Evolutionary conservation across 1,140 invertebrate species (phyloP).

Genomic region (Rhizoglyphus robini): DNA sequence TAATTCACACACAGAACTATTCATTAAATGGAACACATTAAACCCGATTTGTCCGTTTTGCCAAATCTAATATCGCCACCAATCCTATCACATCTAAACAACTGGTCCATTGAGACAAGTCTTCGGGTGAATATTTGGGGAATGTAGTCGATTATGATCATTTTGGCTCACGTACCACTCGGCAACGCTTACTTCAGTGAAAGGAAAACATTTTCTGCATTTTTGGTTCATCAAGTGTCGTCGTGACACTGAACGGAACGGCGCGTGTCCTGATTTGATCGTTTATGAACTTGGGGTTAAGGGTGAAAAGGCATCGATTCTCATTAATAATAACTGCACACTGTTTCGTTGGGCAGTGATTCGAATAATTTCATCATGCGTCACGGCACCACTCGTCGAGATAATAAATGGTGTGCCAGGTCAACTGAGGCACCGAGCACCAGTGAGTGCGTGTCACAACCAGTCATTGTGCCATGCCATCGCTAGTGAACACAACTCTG

Average conservation of each 20-base stretch:
- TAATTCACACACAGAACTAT: too few relatives aligned
- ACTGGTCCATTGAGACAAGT: too few relatives aligned
- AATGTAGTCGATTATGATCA: too few relatives aligned
- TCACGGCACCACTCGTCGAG: neutral
- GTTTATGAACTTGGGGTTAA: neutral
- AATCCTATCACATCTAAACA: too few relatives aligned
- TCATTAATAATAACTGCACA: conserved; percentile 8
- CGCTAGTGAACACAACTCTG: neutral
- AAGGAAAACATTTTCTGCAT: conserved; percentile 13
- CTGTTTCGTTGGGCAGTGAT: neutral
- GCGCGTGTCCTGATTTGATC: neutral
- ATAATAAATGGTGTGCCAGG: conserved; percentile 1
- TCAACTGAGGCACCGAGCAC: neutral
- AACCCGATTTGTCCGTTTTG: too few relatives aligned
- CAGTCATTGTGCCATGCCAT: too few relatives aligned
- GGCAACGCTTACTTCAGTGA: too few relatives aligned
- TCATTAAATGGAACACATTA: too few relatives aligned
- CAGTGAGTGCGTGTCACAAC: neutral
- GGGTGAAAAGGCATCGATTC: neutral
- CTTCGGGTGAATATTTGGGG: too few relatives aligned
- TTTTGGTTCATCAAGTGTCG: conserved; percentile 10
- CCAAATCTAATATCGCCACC: too few relatives aligned
- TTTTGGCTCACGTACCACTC: too few relatives aligned
- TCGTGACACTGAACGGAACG: neutral
- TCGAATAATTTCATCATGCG: conserved; percentile 13